Evolutionary conservation across 2,888 invertebrate species (phyloP).

Genomic region (Flabesymbios commensalis): DNA sequence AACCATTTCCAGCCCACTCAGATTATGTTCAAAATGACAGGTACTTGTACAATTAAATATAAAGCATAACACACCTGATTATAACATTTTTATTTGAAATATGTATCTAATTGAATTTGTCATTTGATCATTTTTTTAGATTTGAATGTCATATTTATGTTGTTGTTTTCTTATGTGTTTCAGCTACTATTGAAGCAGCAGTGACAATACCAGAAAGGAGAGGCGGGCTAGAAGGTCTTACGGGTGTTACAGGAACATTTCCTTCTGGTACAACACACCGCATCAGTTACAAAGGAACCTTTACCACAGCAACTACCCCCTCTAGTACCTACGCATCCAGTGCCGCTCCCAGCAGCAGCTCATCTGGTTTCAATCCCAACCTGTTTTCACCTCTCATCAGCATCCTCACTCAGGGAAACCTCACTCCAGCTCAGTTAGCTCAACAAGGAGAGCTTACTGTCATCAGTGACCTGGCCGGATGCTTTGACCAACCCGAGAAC

Average conservation of each 20-base stretch:
- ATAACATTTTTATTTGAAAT: too few relatives aligned
- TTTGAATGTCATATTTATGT: neutral
- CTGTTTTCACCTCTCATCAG: conserved; percentile 52
- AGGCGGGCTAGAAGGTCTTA: neutral
- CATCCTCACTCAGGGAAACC: conserved; percentile 43
- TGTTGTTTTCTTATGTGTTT: conserved; percentile 22
- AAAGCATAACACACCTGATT: too few relatives aligned
- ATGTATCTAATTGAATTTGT: too few relatives aligned
- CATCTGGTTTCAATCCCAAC: conserved; percentile 22
- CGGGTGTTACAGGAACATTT: neutral
- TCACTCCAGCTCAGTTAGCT: conserved; percentile 25
- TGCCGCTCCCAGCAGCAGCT: conserved; percentile 24
- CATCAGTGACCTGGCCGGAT: neutral
- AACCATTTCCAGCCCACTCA: too few relatives aligned
- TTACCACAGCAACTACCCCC: conserved; percentile 67
- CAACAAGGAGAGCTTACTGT: conserved; percentile 28
- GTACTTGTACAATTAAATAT: too few relatives aligned
- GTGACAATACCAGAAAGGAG: conserved; percentile 51
- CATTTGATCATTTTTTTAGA: neutral
- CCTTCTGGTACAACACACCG: conserved; percentile 47
- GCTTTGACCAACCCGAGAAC: neutral
- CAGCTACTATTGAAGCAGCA: conserved; percentile 55
- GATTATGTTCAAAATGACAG: too few relatives aligned
- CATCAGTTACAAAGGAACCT: conserved; percentile 71
- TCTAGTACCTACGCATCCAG: conserved; percentile 33